Base-by-base conservation (phyloP, 2,797 vertebrate species). In the Triplophysa yarkandensis region DNA sequence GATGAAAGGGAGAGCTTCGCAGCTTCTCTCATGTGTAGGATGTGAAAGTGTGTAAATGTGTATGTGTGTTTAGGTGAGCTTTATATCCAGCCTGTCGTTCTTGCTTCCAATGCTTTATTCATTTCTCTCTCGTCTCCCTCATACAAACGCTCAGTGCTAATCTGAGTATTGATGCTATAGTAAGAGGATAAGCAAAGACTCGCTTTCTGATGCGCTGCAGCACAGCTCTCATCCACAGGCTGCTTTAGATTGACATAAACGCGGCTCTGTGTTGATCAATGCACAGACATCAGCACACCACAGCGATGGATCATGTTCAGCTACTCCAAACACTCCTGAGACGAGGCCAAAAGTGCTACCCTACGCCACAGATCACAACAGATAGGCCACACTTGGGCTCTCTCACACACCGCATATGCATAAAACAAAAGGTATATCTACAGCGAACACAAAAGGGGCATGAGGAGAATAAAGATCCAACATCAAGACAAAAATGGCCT, bases 1-100 rank as follows among this genome's bases (percentile, higher is more conserved):
- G 87, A 90, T 91, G 83, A 90, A 90, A 92, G 85, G 76, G 82
- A 58, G 81, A 84, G 82, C 78, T 66, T 81, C 72, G 61, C 63
- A 4, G 73, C 73, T 74, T 80, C 71, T 78, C 84, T 84, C 76
- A 72, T 83, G 84, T 58, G 83, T 50, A 28, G 54, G 28, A 44
- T 77, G 54, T 44, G 64, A 36, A 71, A 64, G 68, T 32, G 65
- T 52, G 36, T 54, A 30, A 32, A 69, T 61, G 55, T 55, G 65
- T 36, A 44, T 60, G 64, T 32, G 43, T 67, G 54, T 36, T 62
- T n/a, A 46, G 25, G 14, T 4, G 25, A 58, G 43, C 57, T 30
- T 67, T 43, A 67, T 19, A 62, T 67, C n/a, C 32, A 60, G 34
- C 63, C 55, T 32, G 11, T 41, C 25, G 32, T 39, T 10, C n/a